Conservation (phyloP, 2,113 vertebrate genomes). For the human region DNA sequence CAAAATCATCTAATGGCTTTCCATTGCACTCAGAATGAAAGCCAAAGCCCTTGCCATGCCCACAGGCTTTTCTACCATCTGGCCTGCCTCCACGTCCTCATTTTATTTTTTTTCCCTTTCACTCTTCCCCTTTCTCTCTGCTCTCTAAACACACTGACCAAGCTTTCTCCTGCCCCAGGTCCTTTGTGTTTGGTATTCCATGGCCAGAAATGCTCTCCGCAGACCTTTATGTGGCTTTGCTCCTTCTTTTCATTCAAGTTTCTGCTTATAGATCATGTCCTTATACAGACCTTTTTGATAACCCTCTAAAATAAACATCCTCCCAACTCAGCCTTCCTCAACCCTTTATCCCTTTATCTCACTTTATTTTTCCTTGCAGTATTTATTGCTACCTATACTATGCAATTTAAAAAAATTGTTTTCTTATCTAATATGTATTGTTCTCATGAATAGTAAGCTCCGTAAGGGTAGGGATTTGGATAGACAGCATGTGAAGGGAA, state of each 20-base stretch:
- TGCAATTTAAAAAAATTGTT: not conserved
- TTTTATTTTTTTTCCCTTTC: not conserved
- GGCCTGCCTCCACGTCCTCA: not conserved
- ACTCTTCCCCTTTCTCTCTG: not conserved
- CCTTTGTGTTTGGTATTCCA: not conserved
- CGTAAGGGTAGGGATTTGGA: not conserved
- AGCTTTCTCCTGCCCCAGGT: not conserved
- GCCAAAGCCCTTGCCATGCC: not conserved
- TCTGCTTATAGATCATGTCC: not conserved
- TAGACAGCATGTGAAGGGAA: not conserved
- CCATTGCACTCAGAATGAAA: not conserved
- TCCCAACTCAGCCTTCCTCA: not conserved
- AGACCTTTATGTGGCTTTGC: not conserved
- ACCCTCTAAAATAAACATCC: not conserved
- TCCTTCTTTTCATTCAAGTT: not conserved
- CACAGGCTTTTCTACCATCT: not conserved
- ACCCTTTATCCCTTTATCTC: not conserved
- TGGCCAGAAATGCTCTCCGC: not conserved
- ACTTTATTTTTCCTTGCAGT: not conserved
- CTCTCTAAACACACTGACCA: not conserved
- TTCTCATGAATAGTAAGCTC: not conserved
- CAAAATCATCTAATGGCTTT: not conserved
- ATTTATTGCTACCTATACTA: not conserved
- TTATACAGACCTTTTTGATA: not conserved
- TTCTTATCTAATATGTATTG: not conserved